Evolutionary conservation across 2,888 invertebrate genomes (phyloP), one percentile per base, ranked within the genome.

Genomic region (Cheilosia impressa): DNA sequence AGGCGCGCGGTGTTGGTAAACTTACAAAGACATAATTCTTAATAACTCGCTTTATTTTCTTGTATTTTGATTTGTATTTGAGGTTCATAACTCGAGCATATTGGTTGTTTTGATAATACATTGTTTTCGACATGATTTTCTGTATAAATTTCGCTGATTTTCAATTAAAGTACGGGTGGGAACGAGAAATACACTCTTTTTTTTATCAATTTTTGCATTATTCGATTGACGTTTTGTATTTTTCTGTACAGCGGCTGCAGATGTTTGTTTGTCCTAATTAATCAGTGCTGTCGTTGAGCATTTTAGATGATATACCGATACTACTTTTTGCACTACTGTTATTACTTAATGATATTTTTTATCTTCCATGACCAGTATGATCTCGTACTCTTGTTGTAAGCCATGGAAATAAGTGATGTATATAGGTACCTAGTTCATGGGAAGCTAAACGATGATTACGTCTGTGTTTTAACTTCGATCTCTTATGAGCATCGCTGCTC

Each of bases 61-160:
- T 89, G 62, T 89, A 89, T 75, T 89, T 89, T 5, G 88, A 85
- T 84, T 89, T 89, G 63, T 89, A 89, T 84, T 89, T 89, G 10
- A 89, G 82, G 57, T 88, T 89, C 89, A 89, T 89, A 5, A 89
- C 89, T 17, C 89, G 88, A 2, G 88, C 88, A 62, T 89, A 88
- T 78, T 89, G 89, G 73, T 87, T 89, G 41, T 89, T 89, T 88
- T 89, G 89, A 57, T 89, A 89, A 52, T 81, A 87, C 10, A 88
- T 65, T 19, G 87, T 88, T 38, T 79, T 87, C n/a, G 82, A 83
- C 87, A 83, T 84, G 68, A 45, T 52, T 22, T 66, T 78, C 0
- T 15, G 2, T 38, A 41, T 3, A 13, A 0, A 43, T 27, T 55
- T 19, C 10, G 1, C 19, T 24, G 13, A 31, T 22, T 27, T 41